Base-by-base conservation (phyloP, 2,888 invertebrate genomes). In the Blomia tropicalis region DNA sequence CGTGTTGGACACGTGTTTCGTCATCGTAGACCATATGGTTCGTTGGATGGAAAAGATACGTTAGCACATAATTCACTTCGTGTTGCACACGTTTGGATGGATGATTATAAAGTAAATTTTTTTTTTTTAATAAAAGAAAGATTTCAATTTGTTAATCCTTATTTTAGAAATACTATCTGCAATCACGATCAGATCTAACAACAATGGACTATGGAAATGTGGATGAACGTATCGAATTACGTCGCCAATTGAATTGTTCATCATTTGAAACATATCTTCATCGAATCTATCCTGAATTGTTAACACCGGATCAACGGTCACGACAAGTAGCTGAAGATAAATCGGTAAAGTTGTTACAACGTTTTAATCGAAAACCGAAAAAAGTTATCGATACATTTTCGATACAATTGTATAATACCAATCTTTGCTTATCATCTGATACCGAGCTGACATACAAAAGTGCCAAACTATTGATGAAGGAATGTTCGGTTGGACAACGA, bases 61-160 rank as follows among this genome's bases (percentile, higher is more conserved):
- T 87, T 91, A 85, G 74, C 87, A 5, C 81, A 82, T 66, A 98
- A 98, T 75, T 92, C 93, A 0, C 78, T 95, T 70, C 79, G 96
- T 3, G 83, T 93, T 68, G 96, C 93, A 0, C 79, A 85, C 70
- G 95, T 96, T 0, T 98, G 96, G 96, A 83, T 98, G 85, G 96
- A 96, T 72, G 84, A 90, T 53, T 96, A 85, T 72, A 84, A 84
- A 72, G 85, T 84, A 68, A 66, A 68, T 65, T 19, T 32, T 43
- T 59, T 17, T 23, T 22, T 2, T 25, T 53, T 2, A 22, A n/a
- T 31, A 25, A 41, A 51, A 22, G 41, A 56, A 29, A 43, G 32
- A 4, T 43, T 31, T 27, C 4, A 23, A 63, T 43, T 60, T 43
- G 27, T 62, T 53, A 30, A 60, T 76, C 77, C n/a, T 72, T 4